phyloP scores from a whole-genome alignment of 1,140 invertebrate species.

The Pemphigus obesinymphae region DNA sequence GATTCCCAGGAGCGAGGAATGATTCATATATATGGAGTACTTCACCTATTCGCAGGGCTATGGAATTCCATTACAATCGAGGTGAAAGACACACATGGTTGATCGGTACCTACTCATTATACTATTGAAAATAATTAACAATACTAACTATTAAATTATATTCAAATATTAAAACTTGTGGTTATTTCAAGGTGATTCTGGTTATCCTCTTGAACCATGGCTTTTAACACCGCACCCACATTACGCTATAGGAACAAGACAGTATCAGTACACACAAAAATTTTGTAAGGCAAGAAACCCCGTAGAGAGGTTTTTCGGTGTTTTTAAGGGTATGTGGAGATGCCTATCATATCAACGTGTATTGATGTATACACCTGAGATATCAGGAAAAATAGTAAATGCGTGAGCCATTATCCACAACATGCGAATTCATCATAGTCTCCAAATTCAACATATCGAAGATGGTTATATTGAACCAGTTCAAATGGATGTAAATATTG shows the following conservation, averaged over 20 bases:
- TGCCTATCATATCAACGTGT: too few relatives aligned
- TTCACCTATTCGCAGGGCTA: conserved; percentile 13
- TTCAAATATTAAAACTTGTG: background rate
- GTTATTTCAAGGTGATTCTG: conserved; percentile 41
- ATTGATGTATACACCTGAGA: conserved; percentile 41
- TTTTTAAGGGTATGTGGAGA: conserved; percentile 43
- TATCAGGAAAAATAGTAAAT: conserved; percentile 42
- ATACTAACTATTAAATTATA: background rate
- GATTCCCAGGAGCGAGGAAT: conserved; percentile 45
- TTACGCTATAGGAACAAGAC: conserved; percentile 11
- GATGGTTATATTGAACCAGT: background rate
- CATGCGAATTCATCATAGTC: conserved; percentile 41
- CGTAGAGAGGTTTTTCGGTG: conserved; percentile 29
- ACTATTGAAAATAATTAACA: background rate
- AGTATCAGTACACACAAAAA: conserved; percentile 30
- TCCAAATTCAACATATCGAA: background rate
- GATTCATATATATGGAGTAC: conserved; percentile 46
- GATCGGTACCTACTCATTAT: conserved; percentile 33
- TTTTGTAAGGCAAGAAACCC: background rate
- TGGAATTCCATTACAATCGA: conserved; percentile 7
- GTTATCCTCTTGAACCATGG: conserved; percentile 44
- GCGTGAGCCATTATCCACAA: conserved; percentile 45
- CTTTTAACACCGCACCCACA: conserved; percentile 42
- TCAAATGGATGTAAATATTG: background rate
- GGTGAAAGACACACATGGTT: conserved; percentile 15